Percentiles rank a stretch among this genome's conserved stretches.
phyloP scores from a whole-genome alignment of 2,113 vertebrate genomes.

The Proteles cristata region DNA sequence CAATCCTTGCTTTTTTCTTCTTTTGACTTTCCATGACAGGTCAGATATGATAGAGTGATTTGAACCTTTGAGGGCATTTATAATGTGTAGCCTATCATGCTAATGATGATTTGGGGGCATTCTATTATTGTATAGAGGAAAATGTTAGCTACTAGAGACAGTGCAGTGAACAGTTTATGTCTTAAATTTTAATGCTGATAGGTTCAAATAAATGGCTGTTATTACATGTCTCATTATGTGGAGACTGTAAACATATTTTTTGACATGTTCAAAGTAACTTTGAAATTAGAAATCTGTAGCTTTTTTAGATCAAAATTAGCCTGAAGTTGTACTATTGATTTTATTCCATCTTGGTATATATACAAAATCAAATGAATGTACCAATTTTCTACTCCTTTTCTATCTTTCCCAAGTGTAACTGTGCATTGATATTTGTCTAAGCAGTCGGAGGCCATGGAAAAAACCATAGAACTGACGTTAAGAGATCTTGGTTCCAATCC shows the following conservation, averaged over 20 bases:
- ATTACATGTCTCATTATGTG: not conserved
- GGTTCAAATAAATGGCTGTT: not conserved
- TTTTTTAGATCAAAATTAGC: not conserved
- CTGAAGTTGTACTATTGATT: not conserved
- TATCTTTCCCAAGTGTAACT: not conserved
- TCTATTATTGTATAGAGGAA: not conserved
- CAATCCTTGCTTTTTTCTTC: slow-evolving; percentile 35
- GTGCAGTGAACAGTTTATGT: not conserved
- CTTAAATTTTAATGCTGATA: not conserved
- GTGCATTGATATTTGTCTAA: not conserved
- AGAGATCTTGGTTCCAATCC: not conserved
- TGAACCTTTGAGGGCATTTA: slow-evolving; percentile 44
- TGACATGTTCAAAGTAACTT: not conserved
- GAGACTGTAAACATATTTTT: slow-evolving; percentile 5
- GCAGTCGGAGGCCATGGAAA: not conserved
- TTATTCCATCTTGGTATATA: not conserved
- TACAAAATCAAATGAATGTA: not conserved
- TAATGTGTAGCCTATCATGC: slow-evolving; percentile 37
- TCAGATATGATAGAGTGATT: not conserved
- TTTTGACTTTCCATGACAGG: not conserved
- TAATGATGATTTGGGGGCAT: slow-evolving; percentile 51
- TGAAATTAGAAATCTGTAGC: not conserved
- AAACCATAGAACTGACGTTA: not conserved
- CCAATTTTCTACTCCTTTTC: not conserved
- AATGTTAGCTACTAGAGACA: not conserved